Evolutionary conservation across 2,113 vertebrate genomes (phyloP), one percentile per base, ranked within the genome.

Genomic region (Chlorocebus sabaeus): DNA sequence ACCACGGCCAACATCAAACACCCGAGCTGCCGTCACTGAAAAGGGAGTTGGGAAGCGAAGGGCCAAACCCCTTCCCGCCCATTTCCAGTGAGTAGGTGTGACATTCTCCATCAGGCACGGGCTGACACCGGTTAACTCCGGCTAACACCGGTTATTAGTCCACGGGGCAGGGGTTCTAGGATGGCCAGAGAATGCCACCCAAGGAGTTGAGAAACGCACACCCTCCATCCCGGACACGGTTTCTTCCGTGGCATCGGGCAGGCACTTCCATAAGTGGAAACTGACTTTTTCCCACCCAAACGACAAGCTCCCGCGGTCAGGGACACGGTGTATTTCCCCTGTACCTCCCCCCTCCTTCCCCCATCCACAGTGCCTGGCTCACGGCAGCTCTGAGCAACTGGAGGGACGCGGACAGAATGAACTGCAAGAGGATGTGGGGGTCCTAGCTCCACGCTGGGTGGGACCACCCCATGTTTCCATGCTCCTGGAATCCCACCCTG

Each of bases 41-140:
- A 10, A 4, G 0, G 13, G 40, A 45, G 72, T 6, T 25, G 48
- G 27, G 22, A 17, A 43, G 6, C 0, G 3, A 14, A 0, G 3
- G 5, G 32, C 14, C 6, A 30, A 18, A 27, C 23, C 59, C 70
- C 30, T 6, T n/a, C 30, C 0, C 5, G 0, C 2, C 3, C 32
- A 6, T 10, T 14, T 52, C 5, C 23, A 3, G 1, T 22, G 7
- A n/a, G 79, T 6, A 18, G 48, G 17, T 11, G 35, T 27, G 64
- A 6, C 48, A 2, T 5, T 17, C 64, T 9, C 18, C 4, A 48
- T 50, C 27, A 25, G 16, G 14, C 40, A 13, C 32, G 2, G 30
- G 32, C 32, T n/a, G 2, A n/a, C 13, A 23, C 8, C 25, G 17
- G 27, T 6, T n/a, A 3, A 8, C 10, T 64, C 3, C 0, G 22